Percentiles rank a stretch among this genome's conserved stretches.
These are phyloP conservation scores for Caretta caretta DNA, from an alignment of 2,113 vertebrate species.

Conservation along the genomic window DNA sequence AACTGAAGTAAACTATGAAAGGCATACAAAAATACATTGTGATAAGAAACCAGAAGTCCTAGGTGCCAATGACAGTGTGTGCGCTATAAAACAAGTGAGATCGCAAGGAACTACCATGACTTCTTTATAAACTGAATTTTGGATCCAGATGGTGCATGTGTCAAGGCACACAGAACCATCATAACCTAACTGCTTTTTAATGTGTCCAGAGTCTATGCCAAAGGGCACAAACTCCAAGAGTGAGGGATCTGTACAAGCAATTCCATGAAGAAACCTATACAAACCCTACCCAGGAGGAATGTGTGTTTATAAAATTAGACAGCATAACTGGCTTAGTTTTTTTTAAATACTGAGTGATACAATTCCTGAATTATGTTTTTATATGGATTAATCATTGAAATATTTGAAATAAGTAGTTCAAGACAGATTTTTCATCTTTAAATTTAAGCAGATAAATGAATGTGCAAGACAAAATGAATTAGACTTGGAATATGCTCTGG, in stretches of 20 bases:
- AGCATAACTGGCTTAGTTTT: neutral
- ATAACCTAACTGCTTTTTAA: neutral
- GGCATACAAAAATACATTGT: neutral
- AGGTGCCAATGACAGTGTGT: neutral
- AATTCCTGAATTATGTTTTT: neutral
- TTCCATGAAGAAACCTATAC: neutral
- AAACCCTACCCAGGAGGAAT: neutral
- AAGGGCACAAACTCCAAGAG: neutral
- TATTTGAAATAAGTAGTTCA: neutral
- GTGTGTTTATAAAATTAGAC: neutral
- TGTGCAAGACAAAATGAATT: too few species aligned
- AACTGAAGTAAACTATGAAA: neutral
- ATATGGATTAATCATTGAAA: accelerated
- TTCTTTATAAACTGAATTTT: neutral
- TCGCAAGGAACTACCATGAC: neutral
- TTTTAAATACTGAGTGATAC: neutral
- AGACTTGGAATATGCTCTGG: neutral
- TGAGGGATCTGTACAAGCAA: neutral
- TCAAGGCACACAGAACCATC: neutral
- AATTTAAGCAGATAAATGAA: neutral
- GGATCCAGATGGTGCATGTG: neutral
- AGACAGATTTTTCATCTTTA: neutral
- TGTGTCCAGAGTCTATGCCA: neutral
- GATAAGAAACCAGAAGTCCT: neutral
- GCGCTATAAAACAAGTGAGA: neutral